phyloP scores from a whole-genome alignment of 2,888 invertebrate genomes.

The Hypomecis atomaria region DNA sequence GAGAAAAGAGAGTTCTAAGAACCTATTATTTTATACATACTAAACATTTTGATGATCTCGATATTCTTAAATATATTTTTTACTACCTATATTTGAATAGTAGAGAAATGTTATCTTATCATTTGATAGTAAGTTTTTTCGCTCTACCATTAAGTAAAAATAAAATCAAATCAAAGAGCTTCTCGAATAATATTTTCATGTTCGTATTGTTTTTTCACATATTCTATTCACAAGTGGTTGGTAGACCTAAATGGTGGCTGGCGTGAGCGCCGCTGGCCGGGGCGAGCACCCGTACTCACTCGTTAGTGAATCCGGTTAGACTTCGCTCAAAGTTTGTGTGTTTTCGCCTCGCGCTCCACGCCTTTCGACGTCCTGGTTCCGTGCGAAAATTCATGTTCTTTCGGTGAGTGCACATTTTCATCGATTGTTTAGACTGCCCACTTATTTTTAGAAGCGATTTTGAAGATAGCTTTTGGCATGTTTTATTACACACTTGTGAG shows the following conservation, averaged over 20 bases:
- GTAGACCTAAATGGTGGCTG: constrained; percentile 48
- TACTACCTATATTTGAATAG: no score
- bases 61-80: no score
- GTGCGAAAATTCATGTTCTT: constrained; percentile 35
- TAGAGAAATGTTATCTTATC: no score
- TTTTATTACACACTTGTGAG: no score
- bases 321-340: constrained; percentile 73
- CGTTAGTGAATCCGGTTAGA: constrained; percentile 78
- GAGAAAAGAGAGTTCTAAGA: no score
- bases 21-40: no score
- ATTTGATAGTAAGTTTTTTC: no score
- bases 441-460: background rate
- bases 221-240: constrained; percentile 34
- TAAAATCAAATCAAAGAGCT: background rate
- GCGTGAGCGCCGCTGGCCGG: constrained; percentile 35
- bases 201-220: constrained; percentile 7
- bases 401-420: constrained; percentile 25
- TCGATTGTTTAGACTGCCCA: constrained; percentile 6
- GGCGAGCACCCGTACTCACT: constrained; percentile 60
- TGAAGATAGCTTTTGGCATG: background rate
- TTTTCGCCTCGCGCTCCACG: constrained; percentile 59
- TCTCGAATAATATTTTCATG: background rate
- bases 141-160: background rate
- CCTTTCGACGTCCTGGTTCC: constrained; percentile 65
- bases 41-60: no score